Percentiles rank a stretch among this genome's conserved stretches.
phyloP scores from a whole-genome alignment of 1,140 invertebrate genomes.

The Cyclargus thomasi region DNA sequence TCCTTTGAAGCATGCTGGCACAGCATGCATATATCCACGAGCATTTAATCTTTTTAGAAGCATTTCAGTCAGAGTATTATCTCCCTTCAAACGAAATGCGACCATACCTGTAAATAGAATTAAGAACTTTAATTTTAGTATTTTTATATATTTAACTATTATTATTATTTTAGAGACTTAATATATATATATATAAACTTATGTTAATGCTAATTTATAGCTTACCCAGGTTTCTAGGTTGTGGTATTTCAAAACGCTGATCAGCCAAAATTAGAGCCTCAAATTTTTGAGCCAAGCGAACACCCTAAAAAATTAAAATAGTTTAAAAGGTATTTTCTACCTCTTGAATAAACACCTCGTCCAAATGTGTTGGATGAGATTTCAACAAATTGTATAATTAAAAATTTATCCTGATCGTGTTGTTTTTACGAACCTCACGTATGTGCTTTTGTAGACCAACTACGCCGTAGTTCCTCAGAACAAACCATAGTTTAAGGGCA shows the following conservation, averaged over 20 bases:
- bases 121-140: background rate
- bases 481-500: constrained; percentile 98
- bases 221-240: constrained; percentile 85
- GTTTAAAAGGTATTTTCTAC: background rate
- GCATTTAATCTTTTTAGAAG: constrained; percentile 92
- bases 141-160: too few species aligned
- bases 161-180: too few species aligned
- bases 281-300: constrained; percentile 92
- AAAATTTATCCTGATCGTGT: too few species aligned
- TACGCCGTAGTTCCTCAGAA: constrained; percentile 92
- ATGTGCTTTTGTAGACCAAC: constrained; percentile 94
- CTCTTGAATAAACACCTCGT: too few species aligned
- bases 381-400: too few species aligned
- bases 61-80: constrained; percentile 89
- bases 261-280: constrained; percentile 89
- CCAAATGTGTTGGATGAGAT: too few species aligned
- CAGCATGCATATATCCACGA: constrained; percentile 91
- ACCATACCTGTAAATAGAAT: constrained; percentile 82
- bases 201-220: constrained; percentile 15
- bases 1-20: constrained; percentile 92
- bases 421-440: constrained; percentile 78
- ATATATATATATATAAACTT: too few species aligned
- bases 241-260: constrained; percentile 92
- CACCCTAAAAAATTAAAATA: constrained; percentile 73
- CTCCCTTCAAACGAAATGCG: constrained; percentile 91